Conservation (phyloP, 2,113 vertebrate species). For the Salminus brasiliensis region DNA sequence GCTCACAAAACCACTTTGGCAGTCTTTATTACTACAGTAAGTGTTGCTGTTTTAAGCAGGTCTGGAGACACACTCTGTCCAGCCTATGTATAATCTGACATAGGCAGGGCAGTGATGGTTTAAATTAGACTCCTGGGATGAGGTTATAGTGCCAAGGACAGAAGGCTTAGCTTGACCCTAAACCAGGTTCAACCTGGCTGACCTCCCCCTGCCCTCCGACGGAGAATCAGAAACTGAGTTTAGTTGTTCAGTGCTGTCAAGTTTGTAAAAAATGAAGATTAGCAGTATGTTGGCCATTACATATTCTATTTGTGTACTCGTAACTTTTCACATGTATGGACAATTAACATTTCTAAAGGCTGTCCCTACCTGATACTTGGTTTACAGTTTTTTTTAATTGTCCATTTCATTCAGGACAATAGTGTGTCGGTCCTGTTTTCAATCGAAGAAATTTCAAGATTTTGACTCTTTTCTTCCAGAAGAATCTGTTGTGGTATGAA, state of each 20-base stretch:
- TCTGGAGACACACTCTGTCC: slow-evolving; percentile 24
- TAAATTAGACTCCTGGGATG: slow-evolving; percentile 48
- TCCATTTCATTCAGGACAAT: too few relatives aligned
- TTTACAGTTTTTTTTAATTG: neutral
- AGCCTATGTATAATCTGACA: slow-evolving; percentile 35
- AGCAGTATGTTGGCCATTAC: neutral
- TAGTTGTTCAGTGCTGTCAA: neutral
- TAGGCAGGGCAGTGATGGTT: slow-evolving; percentile 27
- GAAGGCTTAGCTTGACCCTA: slow-evolving; percentile 25
- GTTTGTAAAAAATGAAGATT: neutral
- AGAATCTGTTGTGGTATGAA: slow-evolving; percentile 8
- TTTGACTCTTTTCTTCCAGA: neutral
- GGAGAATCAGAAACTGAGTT: neutral
- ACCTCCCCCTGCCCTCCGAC: slow-evolving; percentile 40
- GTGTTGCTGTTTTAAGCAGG: slow-evolving; percentile 30
- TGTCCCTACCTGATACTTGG: neutral
- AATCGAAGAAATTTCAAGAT: neutral
- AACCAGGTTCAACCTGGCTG: slow-evolving; percentile 42
- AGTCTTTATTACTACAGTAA: slow-evolving; percentile 11
- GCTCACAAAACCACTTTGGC: slow-evolving; percentile 20
- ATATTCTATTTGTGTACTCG: neutral
- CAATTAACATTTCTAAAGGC: neutral
- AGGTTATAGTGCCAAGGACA: neutral
- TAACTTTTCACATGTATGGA: neutral
- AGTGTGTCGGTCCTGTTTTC: neutral